A percentile compares a stretch with the other conserved stretches of the same genome.
Conservation (phyloP, 2,797 vertebrate species). For the Paramormyrops hopkinsi region DNA sequence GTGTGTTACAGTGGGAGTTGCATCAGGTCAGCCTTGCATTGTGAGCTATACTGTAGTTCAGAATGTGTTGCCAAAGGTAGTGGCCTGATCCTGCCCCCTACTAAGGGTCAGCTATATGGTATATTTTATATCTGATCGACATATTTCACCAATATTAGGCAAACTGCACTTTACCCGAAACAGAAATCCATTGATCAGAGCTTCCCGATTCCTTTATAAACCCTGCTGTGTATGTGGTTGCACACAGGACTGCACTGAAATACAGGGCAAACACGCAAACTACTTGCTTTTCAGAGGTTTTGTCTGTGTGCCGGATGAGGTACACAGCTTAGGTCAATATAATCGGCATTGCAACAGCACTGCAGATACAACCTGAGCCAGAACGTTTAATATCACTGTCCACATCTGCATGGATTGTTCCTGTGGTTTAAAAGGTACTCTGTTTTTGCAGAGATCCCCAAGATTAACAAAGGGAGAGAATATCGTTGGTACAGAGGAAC, state of each 20-base stretch:
- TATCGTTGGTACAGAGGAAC: not conserved
- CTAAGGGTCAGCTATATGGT: not conserved
- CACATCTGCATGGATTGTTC: not conserved
- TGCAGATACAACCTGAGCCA: not conserved
- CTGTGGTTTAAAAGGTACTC: not conserved
- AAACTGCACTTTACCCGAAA: not conserved
- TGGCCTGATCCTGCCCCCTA: not conserved
- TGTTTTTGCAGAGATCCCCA: not conserved
- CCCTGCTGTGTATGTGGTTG: not conserved
- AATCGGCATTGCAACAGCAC: not conserved
- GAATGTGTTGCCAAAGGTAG: not conserved
- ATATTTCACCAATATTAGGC: not conserved
- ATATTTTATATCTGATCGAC: not conserved
- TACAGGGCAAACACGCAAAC: not conserved
- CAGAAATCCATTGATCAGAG: not conserved
- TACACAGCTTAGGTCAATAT: not conserved
- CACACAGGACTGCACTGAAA: not conserved
- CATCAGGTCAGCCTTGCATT: not conserved
- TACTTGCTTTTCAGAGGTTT: not conserved
- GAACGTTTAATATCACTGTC: not conserved
- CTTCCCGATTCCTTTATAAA: not conserved
- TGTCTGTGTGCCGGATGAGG: not conserved
- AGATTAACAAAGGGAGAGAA: not conserved
- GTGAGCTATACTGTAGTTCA: not conserved
- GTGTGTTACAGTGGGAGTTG: not conserved